Evolutionary conservation across 2,797 vertebrate genomes (phyloP).

Genomic region (Gymnothorax javanicus): DNA sequence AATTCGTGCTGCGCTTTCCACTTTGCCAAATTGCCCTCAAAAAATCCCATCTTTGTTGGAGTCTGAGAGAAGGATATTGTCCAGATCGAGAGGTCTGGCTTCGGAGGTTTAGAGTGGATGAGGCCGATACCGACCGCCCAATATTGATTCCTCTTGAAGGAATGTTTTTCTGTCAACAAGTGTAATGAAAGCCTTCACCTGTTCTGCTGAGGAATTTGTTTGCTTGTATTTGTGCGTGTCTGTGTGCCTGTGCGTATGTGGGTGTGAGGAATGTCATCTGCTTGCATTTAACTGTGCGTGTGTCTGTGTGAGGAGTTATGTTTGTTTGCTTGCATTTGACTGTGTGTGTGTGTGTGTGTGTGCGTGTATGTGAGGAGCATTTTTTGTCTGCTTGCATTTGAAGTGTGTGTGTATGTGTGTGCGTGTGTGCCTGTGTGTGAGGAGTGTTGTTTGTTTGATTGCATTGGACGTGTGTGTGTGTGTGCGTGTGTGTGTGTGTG

Average conservation of each 20-base stretch:
- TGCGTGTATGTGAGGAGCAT: background rate
- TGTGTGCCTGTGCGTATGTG: background rate
- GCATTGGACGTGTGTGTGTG: background rate
- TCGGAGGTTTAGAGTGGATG: background rate
- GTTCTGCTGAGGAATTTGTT: background rate
- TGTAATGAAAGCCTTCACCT: background rate
- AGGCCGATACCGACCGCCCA: background rate
- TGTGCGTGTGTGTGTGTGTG: background rate
- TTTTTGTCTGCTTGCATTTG: background rate
- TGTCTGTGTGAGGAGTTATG: background rate
- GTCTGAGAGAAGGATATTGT: constrained; percentile 12
- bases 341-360: background rate
- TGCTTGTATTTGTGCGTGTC: background rate
- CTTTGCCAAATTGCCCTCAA: constrained; percentile 35
- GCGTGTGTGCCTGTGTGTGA: background rate
- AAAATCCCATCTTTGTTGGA: constrained; percentile 10
- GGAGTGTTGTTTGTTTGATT: constrained; percentile 5
- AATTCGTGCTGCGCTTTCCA: constrained; percentile 4
- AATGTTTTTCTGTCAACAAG: background rate
- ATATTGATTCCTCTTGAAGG: background rate
- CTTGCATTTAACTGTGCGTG: background rate
- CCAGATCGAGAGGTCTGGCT: constrained; percentile 15
- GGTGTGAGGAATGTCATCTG: background rate
- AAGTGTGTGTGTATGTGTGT: background rate
- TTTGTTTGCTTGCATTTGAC: background rate